phyloP scores from a whole-genome alignment of 2,113 vertebrate genomes.

The Empidonax traillii region DNA sequence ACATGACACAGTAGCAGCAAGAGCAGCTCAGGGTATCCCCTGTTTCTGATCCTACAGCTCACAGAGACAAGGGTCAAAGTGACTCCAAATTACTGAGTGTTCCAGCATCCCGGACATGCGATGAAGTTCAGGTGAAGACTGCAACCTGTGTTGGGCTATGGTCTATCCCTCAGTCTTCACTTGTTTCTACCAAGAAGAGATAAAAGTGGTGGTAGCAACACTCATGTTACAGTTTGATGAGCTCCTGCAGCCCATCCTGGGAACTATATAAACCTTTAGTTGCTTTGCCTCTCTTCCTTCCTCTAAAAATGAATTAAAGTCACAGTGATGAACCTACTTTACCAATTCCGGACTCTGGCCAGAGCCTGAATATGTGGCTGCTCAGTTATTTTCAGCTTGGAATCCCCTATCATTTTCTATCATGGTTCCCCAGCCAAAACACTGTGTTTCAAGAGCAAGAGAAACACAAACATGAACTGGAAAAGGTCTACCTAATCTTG shows the following conservation, averaged over 20 bases:
- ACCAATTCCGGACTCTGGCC: neutral
- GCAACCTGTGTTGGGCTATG: neutral
- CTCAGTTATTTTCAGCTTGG: neutral
- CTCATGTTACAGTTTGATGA: neutral
- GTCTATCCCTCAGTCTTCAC: neutral
- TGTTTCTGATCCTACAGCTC: neutral
- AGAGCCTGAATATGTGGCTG: neutral
- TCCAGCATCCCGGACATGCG: neutral
- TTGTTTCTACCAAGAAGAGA: neutral
- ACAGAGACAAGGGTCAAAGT: neutral
- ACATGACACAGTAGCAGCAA: neutral
- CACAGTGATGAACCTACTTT: neutral
- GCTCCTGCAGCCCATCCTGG: neutral
- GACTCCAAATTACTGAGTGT: neutral
- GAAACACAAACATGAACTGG: neutral
- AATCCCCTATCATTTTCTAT: neutral
- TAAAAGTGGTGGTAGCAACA: neutral
- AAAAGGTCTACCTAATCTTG: slow-evolving; percentile 23
- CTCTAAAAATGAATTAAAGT: neutral
- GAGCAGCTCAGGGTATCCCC: neutral
- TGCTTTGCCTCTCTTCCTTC: neutral
- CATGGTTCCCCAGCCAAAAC: neutral
- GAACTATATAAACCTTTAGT: neutral
- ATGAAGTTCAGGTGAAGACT: neutral
- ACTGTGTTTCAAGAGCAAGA: neutral